Conservation (phyloP, 2,797 vertebrate genomes). For the Hippopotamyrus pictus region DNA sequence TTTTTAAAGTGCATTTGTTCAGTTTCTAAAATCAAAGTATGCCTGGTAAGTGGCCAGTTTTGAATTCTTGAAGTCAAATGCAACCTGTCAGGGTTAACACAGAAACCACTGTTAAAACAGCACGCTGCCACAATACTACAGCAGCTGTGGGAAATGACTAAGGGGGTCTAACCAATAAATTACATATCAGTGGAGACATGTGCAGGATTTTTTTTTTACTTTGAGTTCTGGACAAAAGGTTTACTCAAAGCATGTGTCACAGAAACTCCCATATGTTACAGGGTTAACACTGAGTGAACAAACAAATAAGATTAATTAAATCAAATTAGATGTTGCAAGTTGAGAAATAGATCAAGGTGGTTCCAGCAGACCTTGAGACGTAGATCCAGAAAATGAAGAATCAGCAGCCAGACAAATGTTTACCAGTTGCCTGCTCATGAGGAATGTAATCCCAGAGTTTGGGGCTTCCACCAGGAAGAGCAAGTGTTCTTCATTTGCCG, state of each 20-base stretch:
- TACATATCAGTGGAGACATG: background rate
- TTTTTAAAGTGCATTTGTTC: background rate
- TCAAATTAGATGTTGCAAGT: background rate
- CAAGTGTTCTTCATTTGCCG: slow-evolving; percentile 14
- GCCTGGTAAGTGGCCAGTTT: background rate
- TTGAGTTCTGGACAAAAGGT: background rate
- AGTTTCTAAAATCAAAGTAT: background rate
- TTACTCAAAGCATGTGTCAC: background rate
- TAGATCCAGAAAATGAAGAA: slow-evolving; percentile 4
- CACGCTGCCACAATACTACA: background rate
- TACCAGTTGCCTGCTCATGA: background rate
- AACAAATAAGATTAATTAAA: background rate
- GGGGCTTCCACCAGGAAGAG: background rate
- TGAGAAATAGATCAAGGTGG: background rate
- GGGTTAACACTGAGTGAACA: background rate
- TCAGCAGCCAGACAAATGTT: slow-evolving; percentile 8
- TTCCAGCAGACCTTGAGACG: background rate
- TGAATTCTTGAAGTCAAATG: background rate
- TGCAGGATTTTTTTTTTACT: background rate
- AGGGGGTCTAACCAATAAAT: background rate
- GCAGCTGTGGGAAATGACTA: background rate
- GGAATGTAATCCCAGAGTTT: background rate
- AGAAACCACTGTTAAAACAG: background rate
- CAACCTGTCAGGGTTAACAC: background rate
- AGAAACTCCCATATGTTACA: background rate